Evolutionary conservation across 64 coral and sea anemone species (phyloP).

Genomic region (Acropora tenuis): DNA sequence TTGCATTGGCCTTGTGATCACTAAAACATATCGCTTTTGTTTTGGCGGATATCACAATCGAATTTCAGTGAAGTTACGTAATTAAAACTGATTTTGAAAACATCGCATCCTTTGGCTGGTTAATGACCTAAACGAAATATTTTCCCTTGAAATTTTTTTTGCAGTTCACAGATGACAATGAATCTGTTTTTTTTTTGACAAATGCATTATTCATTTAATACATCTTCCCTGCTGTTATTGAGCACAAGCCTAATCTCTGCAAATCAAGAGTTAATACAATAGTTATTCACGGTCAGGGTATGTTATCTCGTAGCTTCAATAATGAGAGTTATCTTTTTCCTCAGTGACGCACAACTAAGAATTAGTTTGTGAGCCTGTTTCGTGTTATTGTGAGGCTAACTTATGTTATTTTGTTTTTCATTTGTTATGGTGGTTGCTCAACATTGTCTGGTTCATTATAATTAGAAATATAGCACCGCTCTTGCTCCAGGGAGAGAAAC

Average conservation of each 20-base stretch:
- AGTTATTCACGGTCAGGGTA: neutral
- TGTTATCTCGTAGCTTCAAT: neutral
- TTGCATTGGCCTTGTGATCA: neutral
- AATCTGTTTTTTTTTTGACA: neutral
- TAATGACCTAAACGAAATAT: neutral
- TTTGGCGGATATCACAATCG: neutral
- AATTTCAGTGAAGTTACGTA: neutral
- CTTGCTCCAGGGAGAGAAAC: neutral
- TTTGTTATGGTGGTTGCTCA: neutral
- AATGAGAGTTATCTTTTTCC: neutral
- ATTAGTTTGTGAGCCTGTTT: neutral
- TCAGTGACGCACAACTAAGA: neutral
- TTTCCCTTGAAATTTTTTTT: neutral
- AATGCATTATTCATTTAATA: constrained; percentile 10
- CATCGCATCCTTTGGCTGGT: neutral
- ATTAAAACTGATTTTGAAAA: no score
- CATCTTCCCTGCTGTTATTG: neutral
- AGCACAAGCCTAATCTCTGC: neutral
- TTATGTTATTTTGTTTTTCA: neutral
- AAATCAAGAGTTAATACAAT: neutral
- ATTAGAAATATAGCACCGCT: neutral
- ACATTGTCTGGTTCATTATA: neutral
- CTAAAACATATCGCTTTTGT: neutral
- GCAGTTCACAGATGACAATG: neutral
- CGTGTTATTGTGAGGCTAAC: neutral